These are phyloP conservation scores for Tachuris rubrigastra DNA, from an alignment of 2,113 vertebrate species.

Conservation along the genomic window DNA sequence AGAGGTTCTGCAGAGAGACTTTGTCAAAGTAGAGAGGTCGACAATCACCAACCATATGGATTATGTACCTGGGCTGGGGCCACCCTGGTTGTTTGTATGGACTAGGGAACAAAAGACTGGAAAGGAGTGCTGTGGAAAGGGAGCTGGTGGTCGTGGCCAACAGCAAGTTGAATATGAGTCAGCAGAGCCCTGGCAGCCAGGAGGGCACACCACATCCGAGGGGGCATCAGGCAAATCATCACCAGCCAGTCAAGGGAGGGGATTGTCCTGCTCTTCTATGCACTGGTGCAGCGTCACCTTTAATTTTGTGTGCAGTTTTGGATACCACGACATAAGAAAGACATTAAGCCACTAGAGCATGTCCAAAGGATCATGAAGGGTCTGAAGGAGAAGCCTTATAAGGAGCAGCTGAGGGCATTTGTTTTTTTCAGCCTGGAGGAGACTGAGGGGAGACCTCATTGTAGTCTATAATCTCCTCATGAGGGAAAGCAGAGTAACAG, in stretches of 20 bases:
- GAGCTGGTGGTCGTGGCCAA: fast-evolving
- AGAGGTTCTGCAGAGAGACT: neutral
- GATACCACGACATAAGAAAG: neutral
- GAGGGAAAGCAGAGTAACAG: neutral
- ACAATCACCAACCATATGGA: neutral
- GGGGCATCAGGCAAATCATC: neutral
- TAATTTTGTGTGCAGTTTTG: fast-evolving
- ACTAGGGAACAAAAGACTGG: fast-evolving
- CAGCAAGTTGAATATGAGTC: fast-evolving
- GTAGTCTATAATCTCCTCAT: neutral
- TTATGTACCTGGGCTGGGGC: neutral
- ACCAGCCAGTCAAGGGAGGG: fast-evolving
- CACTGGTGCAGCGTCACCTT: fast-evolving
- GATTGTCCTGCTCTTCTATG: neutral
- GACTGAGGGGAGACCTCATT: neutral
- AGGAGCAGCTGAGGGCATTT: neutral
- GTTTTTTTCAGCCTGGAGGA: neutral
- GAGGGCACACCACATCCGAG: fast-evolving
- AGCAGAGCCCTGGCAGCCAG: neutral
- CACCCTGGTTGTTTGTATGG: neutral
- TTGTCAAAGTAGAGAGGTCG: neutral
- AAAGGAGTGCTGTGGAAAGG: neutral
- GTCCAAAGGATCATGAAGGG: neutral
- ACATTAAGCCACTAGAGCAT: fast-evolving
- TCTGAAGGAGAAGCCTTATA: fast-evolving